phyloP scores from a whole-genome alignment of 2,797 vertebrate genomes.

The Anabacerthia variegaticeps region DNA sequence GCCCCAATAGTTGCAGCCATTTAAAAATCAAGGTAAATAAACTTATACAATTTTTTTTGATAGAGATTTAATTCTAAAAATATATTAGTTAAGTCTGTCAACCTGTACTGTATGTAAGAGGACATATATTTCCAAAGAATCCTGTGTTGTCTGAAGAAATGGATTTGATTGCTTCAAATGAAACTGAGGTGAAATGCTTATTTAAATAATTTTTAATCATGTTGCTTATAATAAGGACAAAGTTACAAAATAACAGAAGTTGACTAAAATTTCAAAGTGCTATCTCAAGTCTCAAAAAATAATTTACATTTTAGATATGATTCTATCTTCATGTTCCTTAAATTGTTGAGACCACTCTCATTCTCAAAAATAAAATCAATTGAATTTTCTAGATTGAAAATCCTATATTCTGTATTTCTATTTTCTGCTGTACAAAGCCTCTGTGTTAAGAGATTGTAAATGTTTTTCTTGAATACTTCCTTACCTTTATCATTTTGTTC shows the following conservation, averaged over 20 bases:
- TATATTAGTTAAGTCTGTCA: background rate
- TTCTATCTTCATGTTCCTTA: background rate
- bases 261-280: background rate
- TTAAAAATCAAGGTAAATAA: background rate
- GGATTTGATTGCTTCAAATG: background rate
- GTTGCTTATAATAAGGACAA: background rate
- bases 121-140: background rate
- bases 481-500: background rate
- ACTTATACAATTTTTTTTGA: background rate
- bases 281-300: background rate
- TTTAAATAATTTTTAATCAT: background rate
- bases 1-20: background rate
- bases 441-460: background rate
- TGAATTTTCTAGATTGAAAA: background rate
- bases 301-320: background rate
- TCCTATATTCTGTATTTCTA: background rate
- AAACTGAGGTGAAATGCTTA: background rate
- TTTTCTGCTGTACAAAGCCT: background rate
- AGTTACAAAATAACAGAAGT: background rate
- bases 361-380: background rate
- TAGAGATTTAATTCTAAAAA: background rate
- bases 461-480: background rate
- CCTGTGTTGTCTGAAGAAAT: background rate
- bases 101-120: background rate
- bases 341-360: background rate